Conservation (phyloP, 2,888 invertebrate genomes). For the Drosophila trichaetosa region DNA sequence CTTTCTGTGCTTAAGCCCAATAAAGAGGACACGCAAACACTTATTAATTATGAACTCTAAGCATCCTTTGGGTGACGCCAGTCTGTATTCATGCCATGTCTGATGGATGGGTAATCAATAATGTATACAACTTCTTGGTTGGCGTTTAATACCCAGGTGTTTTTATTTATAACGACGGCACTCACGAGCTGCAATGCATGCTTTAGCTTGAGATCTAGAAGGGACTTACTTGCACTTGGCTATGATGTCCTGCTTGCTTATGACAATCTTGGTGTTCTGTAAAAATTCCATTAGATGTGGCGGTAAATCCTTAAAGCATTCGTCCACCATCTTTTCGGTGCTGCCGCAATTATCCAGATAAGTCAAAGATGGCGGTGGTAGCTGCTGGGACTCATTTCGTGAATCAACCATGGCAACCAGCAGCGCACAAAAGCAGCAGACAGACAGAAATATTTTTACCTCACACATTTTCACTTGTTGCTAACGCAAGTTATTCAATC, state of each 20-base stretch:
- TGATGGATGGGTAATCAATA: slow-evolving; percentile 41
- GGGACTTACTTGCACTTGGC: slow-evolving; percentile 84
- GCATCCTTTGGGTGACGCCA: background rate
- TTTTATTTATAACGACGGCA: slow-evolving; percentile 23
- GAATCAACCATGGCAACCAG: slow-evolving; percentile 22
- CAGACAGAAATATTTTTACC: slow-evolving; percentile 12
- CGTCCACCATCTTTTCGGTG: slow-evolving; percentile 81
- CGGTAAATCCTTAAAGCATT: slow-evolving; percentile 83
- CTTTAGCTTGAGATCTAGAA: background rate
- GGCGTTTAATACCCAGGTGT: slow-evolving; percentile 11
- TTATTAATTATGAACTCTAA: slow-evolving; percentile 40
- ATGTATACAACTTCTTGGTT: slow-evolving; percentile 14
- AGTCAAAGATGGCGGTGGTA: slow-evolving; percentile 24
- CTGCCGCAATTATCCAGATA: slow-evolving; percentile 76
- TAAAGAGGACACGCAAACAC: background rate
- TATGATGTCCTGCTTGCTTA: slow-evolving; percentile 81
- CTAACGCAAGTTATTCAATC: slow-evolving; percentile 29
- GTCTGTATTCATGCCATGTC: background rate
- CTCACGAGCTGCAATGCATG: slow-evolving; percentile 5
- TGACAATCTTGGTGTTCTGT: slow-evolving; percentile 81
- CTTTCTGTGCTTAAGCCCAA: background rate
- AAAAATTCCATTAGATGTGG: slow-evolving; percentile 83
- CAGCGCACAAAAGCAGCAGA: slow-evolving; percentile 13
- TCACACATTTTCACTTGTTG: slow-evolving; percentile 58
- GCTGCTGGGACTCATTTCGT: slow-evolving; percentile 33